Conservation (phyloP, 2,113 vertebrate species). For the Dicerorhinus sumatrensis region DNA sequence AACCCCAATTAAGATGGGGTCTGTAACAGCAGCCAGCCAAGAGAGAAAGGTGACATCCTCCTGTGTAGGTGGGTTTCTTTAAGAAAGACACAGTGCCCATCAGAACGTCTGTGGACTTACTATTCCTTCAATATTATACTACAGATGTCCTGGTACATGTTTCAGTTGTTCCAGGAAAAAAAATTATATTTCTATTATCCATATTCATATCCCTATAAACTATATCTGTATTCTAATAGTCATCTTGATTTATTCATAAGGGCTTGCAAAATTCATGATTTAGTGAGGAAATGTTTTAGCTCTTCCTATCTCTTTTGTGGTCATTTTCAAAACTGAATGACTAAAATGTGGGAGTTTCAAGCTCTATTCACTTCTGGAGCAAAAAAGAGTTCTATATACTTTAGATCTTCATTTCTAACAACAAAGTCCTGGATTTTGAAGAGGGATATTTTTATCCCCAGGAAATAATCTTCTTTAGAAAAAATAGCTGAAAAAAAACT, state of each 20-base stretch:
- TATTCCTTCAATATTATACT: background rate
- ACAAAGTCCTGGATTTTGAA: conserved; percentile 80
- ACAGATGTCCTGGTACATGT: background rate
- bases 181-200: conserved; percentile 58
- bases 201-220: conserved; percentile 71
- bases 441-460: conserved; percentile 77
- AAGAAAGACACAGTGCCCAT: conserved; percentile 61
- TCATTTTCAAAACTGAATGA: conserved; percentile 71
- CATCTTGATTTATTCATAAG: conserved; percentile 81
- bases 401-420: conserved; percentile 84
- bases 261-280: conserved; percentile 81
- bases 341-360: conserved; percentile 54
- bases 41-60: background rate
- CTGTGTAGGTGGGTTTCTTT: conserved; percentile 68
- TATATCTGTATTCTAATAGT: conserved; percentile 74
- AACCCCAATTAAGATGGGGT: conserved; percentile 72
- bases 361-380: conserved; percentile 27
- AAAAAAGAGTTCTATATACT: conserved; percentile 8
- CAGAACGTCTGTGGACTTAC: background rate
- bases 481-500: conserved; percentile 79
- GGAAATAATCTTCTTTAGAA: conserved; percentile 84
- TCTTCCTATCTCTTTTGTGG: conserved; percentile 71
- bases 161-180: conserved; percentile 5
- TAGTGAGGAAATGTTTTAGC: conserved; percentile 75
- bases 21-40: conserved; percentile 72